phyloP scores from a whole-genome alignment of 2,888 invertebrate genomes.

The Drosophila picticornis region DNA sequence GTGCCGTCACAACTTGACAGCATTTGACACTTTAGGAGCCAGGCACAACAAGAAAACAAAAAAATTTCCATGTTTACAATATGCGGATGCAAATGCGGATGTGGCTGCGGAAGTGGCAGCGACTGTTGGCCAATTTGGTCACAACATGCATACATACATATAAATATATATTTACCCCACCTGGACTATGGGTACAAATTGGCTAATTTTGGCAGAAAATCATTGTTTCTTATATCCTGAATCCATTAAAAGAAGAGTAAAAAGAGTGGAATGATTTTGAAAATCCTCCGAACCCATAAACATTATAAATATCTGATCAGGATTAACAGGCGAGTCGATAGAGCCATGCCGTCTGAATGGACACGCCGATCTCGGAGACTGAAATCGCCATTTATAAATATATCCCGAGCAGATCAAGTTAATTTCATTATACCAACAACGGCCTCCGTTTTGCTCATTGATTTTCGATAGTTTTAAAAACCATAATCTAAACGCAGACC shows the following conservation, averaged over 20 bases:
- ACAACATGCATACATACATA: background rate
- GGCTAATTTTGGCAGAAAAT: background rate
- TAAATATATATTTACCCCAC: background rate
- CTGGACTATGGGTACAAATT: background rate
- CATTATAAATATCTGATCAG: background rate
- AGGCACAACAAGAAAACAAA: background rate
- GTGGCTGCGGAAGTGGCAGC: slow-evolving; percentile 2
- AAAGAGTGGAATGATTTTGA: background rate
- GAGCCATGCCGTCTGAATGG: background rate
- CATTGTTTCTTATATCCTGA: background rate
- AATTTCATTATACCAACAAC: background rate
- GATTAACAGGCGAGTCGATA: background rate
- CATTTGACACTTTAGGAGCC: slow-evolving; percentile 49
- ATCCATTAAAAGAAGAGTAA: background rate
- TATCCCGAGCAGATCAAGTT: background rate
- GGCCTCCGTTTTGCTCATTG: background rate
- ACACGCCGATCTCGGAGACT: background rate
- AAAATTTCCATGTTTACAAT: slow-evolving; percentile 50
- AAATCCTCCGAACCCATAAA: background rate
- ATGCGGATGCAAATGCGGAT: slow-evolving; percentile 21
- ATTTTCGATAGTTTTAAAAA: background rate
- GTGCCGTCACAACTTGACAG: slow-evolving; percentile 48
- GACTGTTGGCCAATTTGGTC: slow-evolving; percentile 44
- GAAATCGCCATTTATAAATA: background rate
- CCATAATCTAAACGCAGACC: background rate